These are phyloP conservation scores for Rachycentron canadum DNA, from an alignment of 2,797 vertebrate species.

Conservation along the genomic window DNA sequence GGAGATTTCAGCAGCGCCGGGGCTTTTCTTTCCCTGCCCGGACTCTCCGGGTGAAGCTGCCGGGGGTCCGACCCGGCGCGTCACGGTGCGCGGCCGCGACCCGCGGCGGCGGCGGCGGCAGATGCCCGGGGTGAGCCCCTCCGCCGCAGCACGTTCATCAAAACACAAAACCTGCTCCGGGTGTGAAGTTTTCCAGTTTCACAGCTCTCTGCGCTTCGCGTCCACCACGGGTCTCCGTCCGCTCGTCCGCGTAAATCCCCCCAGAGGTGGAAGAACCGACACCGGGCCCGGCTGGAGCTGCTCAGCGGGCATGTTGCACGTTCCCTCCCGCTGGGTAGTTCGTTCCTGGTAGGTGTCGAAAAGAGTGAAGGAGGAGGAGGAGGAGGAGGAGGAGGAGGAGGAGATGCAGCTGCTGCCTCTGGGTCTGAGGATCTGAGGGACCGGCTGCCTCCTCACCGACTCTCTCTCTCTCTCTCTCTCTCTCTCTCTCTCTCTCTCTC, in stretches of 20 bases:
- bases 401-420: slow-evolving; percentile 34
- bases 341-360: slow-evolving; percentile 2
- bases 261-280: slow-evolving; percentile 15
- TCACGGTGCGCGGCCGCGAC: slow-evolving; percentile 46
- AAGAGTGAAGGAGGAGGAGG: background rate
- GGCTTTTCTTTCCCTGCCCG: background rate
- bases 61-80: slow-evolving; percentile 36
- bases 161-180: slow-evolving; percentile 10
- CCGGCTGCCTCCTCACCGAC: slow-evolving; percentile 14
- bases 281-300: slow-evolving; percentile 22
- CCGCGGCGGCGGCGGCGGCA: background rate
- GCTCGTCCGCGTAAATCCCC: slow-evolving; percentile 44
- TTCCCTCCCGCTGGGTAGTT: background rate
- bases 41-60: slow-evolving; percentile 24
- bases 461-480: slow-evolving; percentile 9
- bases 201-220: slow-evolving; percentile 40
- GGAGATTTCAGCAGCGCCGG: background rate
- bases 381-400: slow-evolving; percentile 13
- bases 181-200: slow-evolving; percentile 27
- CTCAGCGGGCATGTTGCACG: slow-evolving; percentile 50
- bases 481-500: slow-evolving; percentile 6
- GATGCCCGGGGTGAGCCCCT: slow-evolving; percentile 29
- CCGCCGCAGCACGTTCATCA: slow-evolving; percentile 27
- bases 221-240: slow-evolving; percentile 32
- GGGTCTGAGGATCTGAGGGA: slow-evolving; percentile 17